Evolutionary conservation across 2,113 vertebrate species (phyloP).

Genomic region (Heloderma charlesbogerti): DNA sequence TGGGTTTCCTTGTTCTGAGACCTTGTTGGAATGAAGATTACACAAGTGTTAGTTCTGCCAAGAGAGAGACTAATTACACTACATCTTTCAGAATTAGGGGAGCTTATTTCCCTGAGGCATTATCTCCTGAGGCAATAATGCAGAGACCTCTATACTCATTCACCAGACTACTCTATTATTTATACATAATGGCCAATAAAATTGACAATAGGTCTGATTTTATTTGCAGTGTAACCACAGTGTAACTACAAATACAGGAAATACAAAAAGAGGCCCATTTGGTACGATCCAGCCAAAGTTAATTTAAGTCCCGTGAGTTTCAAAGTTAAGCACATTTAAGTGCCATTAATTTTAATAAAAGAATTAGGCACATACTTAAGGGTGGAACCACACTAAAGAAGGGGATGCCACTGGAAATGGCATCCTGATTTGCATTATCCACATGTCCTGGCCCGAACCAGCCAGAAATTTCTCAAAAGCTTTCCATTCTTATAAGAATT

Average conservation of each 20-base stretch:
- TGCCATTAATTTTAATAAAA: neutral
- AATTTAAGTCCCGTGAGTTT: too few species aligned
- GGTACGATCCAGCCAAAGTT: neutral
- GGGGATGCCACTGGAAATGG: neutral
- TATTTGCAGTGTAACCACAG: neutral
- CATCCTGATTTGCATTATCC: neutral
- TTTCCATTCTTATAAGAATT: too few species aligned
- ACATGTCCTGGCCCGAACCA: too few species aligned
- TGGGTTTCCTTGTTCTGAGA: conserved; percentile 23
- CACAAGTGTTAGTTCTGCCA: neutral
- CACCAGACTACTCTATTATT: neutral
- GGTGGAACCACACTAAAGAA: neutral
- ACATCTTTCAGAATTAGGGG: neutral
- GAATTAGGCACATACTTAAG: neutral
- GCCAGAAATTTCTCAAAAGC: too few species aligned
- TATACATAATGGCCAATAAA: neutral
- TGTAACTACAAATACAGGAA: neutral
- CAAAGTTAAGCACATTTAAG: neutral
- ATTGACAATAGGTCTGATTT: neutral
- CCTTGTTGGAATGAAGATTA: neutral
- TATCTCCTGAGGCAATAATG: neutral
- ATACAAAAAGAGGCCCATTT: neutral
- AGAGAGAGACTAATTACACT: neutral
- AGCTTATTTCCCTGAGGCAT: neutral
- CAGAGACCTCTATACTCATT: neutral